Evolutionary conservation across 2,113 vertebrate genomes (phyloP).

Genomic region (Equus przewalskii): DNA sequence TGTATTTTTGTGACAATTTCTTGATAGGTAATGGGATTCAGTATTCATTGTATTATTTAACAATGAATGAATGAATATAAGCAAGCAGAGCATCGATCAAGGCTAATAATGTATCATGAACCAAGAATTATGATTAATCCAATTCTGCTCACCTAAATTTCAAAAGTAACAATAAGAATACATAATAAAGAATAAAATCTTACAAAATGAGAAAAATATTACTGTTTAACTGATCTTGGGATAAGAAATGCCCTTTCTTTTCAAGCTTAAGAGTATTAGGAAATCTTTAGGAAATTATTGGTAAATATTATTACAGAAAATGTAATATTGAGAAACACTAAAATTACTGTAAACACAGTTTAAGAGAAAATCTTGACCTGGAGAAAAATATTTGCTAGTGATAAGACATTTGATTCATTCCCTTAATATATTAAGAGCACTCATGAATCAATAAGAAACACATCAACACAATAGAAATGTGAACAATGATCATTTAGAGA

Average conservation of each 20-base stretch:
- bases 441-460: neutral
- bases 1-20: neutral
- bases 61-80: neutral
- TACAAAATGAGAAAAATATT: neutral
- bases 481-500: neutral
- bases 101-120: neutral
- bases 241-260: conserved; percentile 5
- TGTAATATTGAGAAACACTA: neutral
- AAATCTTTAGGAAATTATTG: neutral
- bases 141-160: neutral
- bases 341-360: neutral
- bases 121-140: neutral
- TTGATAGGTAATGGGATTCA: neutral
- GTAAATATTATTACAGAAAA: neutral
- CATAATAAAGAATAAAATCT: neutral
- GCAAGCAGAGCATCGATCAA: neutral
- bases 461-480: neutral
- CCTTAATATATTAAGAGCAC: neutral
- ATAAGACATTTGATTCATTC: neutral
- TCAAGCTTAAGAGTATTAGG: neutral
- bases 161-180: neutral
- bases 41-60: neutral
- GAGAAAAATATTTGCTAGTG: neutral
- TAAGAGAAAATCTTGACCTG: neutral
- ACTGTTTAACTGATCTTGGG: neutral